These are phyloP conservation scores for Rhinoraja longicauda DNA, from an alignment of 2,797 vertebrate species.

Conservation along the genomic window DNA sequence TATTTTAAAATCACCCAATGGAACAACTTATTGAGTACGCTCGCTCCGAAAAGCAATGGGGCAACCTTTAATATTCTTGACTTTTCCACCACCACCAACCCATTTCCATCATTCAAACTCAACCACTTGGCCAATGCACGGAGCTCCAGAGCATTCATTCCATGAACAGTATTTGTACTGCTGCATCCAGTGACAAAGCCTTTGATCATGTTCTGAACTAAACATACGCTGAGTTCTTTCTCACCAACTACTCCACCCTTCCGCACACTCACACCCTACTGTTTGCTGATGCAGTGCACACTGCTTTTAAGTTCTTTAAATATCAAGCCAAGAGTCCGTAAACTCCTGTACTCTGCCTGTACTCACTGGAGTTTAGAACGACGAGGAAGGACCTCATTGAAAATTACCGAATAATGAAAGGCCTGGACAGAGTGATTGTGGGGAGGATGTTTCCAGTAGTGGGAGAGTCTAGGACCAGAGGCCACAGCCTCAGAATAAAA, in stretches of 20 bases:
- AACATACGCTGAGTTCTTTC: not conserved
- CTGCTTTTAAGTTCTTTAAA: not conserved
- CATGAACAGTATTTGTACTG: not conserved
- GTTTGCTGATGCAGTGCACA: no score
- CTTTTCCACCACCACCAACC: no score
- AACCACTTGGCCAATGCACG: not conserved
- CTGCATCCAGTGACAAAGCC: not conserved
- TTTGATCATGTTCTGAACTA: not conserved
- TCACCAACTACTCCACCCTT: not conserved
- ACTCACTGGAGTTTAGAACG: no score
- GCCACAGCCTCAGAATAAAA: no score
- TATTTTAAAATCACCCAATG: not conserved
- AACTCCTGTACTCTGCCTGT: no score
- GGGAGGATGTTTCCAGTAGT: no score
- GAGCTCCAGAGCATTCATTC: not conserved
- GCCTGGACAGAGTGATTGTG: no score
- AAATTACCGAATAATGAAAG: no score
- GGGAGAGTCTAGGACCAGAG: no score
- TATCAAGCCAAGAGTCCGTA: not conserved
- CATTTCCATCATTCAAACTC: not conserved
- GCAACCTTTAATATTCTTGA: not conserved
- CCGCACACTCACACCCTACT: not conserved
- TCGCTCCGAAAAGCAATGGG: not conserved
- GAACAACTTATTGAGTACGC: not conserved
- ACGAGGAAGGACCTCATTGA: no score